Conservation (phyloP, 2,113 vertebrate species). For the Gobius niger region DNA sequence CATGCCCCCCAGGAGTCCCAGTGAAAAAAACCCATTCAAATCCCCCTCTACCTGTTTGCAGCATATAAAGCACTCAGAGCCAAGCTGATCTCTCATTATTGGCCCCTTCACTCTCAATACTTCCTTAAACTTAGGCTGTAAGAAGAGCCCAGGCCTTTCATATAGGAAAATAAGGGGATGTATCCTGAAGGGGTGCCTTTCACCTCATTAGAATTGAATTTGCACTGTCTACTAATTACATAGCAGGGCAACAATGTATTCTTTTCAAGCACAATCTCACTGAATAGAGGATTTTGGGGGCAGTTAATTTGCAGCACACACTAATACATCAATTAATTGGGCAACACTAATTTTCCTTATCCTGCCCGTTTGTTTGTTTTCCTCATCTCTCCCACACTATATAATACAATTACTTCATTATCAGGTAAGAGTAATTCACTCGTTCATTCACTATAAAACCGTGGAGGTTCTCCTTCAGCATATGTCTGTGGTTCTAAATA, state of each 20-base stretch:
- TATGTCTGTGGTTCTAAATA: slow-evolving; percentile 93
- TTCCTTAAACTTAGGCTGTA: slow-evolving; percentile 86
- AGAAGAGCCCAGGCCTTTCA: slow-evolving; percentile 80
- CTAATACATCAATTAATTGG: slow-evolving; percentile 96
- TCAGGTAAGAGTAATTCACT: slow-evolving; percentile 87
- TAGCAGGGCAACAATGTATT: slow-evolving; percentile 90
- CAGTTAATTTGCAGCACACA: slow-evolving; percentile 95
- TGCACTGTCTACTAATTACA: slow-evolving; percentile 92
- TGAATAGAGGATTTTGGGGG: slow-evolving; percentile 88
- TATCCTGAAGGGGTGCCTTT: slow-evolving; percentile 89
- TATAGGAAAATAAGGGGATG: slow-evolving; percentile 57
- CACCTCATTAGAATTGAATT: slow-evolving; percentile 88
- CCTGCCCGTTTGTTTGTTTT: slow-evolving; percentile 84
- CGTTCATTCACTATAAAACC: slow-evolving; percentile 87
- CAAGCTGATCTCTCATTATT: slow-evolving; percentile 93
- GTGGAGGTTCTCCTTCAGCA: slow-evolving; percentile 77
- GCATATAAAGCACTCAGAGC: slow-evolving; percentile 81
- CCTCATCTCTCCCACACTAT: slow-evolving; percentile 83
- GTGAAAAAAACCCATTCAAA: slow-evolving; percentile 84
- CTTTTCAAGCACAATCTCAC: slow-evolving; percentile 70
- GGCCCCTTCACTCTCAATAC: slow-evolving; percentile 78
- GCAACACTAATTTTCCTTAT: slow-evolving; percentile 93
- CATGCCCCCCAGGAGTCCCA: slow-evolving; percentile 90
- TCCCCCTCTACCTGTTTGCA: slow-evolving; percentile 88
- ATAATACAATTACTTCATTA: slow-evolving; percentile 99